phyloP scores from a whole-genome alignment of 2,797 vertebrate species.

The Decapterus maruadsi region DNA sequence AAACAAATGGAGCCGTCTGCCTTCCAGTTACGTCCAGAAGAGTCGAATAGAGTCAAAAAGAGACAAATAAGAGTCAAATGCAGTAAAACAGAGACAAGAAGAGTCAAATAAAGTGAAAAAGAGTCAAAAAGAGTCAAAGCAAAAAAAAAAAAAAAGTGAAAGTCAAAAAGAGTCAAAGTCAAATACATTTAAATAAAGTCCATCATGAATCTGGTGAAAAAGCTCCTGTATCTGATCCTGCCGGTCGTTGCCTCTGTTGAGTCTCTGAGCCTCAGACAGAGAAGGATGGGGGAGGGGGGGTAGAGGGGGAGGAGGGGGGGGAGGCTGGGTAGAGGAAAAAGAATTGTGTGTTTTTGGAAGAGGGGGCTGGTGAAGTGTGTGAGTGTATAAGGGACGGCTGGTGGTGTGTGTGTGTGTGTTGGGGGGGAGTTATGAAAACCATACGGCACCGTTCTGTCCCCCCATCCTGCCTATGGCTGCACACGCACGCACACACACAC shows the following conservation, averaged over 20 bases:
- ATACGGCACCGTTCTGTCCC: slow-evolving; percentile 76
- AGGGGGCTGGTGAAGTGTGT: slow-evolving; percentile 75
- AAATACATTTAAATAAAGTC: slow-evolving; percentile 43
- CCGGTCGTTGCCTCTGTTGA: slow-evolving; percentile 70
- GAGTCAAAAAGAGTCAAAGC: not conserved
- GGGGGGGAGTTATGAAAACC: slow-evolving; percentile 79
- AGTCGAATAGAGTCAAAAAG: slow-evolving; percentile 37
- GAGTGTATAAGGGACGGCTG: slow-evolving; percentile 58
- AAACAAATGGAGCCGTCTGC: slow-evolving; percentile 11
- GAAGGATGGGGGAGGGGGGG: slow-evolving; percentile 52
- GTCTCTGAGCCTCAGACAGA: slow-evolving; percentile 70
- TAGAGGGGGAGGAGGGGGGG: slow-evolving; percentile 56
- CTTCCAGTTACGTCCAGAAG: slow-evolving; percentile 43
- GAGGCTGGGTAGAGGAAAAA: slow-evolving; percentile 80
- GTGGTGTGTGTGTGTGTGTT: slow-evolving; percentile 29
- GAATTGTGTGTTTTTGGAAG: slow-evolving; percentile 81
- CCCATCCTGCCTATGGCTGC: slow-evolving; percentile 61
- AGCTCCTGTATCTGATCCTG: slow-evolving; percentile 63
- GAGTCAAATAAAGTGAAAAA: no score
- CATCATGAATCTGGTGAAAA: slow-evolving; percentile 40
- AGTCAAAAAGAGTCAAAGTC: slow-evolving; percentile 11
- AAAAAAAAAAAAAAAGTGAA: slow-evolving; percentile 25
- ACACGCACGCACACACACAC: slow-evolving; percentile 32
- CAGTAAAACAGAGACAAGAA: no score
- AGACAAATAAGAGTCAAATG: no score